These are phyloP conservation scores for Tuta absoluta DNA, from an alignment of 2,888 invertebrate species.

Conservation along the genomic window DNA sequence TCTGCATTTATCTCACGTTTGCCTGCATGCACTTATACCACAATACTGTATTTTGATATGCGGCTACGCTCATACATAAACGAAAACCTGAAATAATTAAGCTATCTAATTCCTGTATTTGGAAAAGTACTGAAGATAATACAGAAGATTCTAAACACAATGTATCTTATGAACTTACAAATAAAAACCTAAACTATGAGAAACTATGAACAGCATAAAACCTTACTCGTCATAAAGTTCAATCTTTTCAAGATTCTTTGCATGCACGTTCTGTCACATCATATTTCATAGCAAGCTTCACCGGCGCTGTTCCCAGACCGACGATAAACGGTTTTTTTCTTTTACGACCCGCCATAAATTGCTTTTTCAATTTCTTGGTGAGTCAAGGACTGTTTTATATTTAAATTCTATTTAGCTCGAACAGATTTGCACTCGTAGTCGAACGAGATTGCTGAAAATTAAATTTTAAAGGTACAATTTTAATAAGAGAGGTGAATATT, in stretches of 20 bases:
- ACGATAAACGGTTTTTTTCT: not conserved
- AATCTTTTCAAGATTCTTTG: not conserved
- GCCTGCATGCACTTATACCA: constrained; percentile 5
- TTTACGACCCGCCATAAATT: constrained; percentile 2
- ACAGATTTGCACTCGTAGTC: not conserved
- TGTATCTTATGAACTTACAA: not conserved
- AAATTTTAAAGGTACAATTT: not conserved
- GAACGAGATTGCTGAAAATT: not conserved
- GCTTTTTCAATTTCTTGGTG: constrained; percentile 3
- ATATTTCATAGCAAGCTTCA: constrained; percentile 1
- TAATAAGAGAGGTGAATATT: not conserved
- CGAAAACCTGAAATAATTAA: too few relatives aligned
- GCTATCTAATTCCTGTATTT: too few relatives aligned
- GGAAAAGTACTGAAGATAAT: too few relatives aligned
- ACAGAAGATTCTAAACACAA: too few relatives aligned
- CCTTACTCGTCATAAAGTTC: not conserved
- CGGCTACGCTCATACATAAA: not conserved
- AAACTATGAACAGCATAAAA: not conserved
- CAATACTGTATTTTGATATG: not conserved
- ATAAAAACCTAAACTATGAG: not conserved
- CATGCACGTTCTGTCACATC: constrained; percentile 1
- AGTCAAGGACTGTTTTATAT: constrained; percentile 3
- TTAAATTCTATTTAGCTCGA: constrained; percentile 1
- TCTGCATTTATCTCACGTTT: not conserved
- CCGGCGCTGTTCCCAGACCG: not conserved